Conservation (phyloP, 2,797 vertebrate genomes). For the Podarcis siculus region DNA sequence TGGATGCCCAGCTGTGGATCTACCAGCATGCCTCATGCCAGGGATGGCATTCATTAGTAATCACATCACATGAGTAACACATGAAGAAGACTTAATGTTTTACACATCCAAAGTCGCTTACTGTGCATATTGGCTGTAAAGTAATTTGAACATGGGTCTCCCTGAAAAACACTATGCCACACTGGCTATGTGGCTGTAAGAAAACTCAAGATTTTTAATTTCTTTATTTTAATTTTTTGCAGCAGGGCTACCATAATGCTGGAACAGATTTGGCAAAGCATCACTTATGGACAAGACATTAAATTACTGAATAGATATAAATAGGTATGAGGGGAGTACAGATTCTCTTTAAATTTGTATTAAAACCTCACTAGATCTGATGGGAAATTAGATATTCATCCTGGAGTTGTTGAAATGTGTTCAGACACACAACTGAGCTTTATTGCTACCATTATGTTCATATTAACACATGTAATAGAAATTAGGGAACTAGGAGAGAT, state of each 20-base stretch:
- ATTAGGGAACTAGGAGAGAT: constrained; percentile 26
- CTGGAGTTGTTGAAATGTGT: constrained; percentile 5
- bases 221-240: not conserved
- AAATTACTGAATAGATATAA: not conserved
- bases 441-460: constrained; percentile 39
- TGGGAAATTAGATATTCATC: constrained; percentile 8
- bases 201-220: not conserved
- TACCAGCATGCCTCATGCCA: not conserved
- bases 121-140: not conserved
- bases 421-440: constrained; percentile 25
- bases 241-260: not conserved
- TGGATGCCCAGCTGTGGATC: not conserved
- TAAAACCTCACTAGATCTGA: not conserved
- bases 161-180: not conserved
- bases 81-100: not conserved
- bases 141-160: not conserved
- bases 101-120: not conserved
- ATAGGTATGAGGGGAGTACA: not conserved
- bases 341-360: not conserved
- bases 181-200: not conserved
- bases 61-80: not conserved
- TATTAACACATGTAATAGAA: constrained; percentile 44
- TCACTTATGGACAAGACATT: not conserved
- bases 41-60: not conserved
- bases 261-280: not conserved